phyloP scores from a whole-genome alignment of 1,140 invertebrate species.

The Aporrectodea caliginosa region DNA sequence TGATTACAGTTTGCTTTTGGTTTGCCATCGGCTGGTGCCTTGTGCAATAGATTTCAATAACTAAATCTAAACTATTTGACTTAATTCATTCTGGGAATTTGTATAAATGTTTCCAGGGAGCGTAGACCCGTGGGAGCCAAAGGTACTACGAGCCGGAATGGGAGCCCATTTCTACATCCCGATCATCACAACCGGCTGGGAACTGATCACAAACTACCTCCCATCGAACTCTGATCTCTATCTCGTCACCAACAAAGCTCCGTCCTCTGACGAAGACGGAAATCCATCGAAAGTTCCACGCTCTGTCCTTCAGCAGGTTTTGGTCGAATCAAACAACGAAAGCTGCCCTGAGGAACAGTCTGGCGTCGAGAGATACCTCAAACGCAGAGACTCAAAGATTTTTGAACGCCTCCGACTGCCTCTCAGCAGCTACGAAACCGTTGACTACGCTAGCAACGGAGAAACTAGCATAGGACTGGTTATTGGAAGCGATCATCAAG shows the following conservation, averaged over 20 bases:
- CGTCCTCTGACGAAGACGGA: not conserved
- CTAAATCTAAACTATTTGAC: too few species aligned
- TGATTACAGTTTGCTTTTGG: too few species aligned
- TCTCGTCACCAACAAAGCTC: not conserved
- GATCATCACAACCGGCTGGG: not conserved
- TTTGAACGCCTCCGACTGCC: not conserved
- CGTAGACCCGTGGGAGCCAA: not conserved
- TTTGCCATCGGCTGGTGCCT: too few species aligned
- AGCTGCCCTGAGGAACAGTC: too few species aligned
- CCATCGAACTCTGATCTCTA: not conserved
- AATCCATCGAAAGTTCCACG: not conserved
- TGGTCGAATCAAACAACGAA: not conserved
- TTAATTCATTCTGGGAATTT: too few species aligned
- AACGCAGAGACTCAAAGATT: not conserved
- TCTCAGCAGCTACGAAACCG: not conserved
- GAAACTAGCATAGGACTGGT: not conserved
- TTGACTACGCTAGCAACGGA: not conserved
- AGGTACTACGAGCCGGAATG: not conserved
- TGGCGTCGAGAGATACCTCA: not conserved
- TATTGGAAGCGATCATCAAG: not conserved
- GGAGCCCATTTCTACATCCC: not conserved
- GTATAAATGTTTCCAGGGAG: not conserved
- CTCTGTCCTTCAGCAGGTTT: not conserved
- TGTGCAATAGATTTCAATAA: too few species aligned
- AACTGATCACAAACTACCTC: not conserved